Percentiles rank a stretch among this genome's conserved stretches.
These are phyloP conservation scores for Dicyema japonicum DNA, from an alignment of 1,140 invertebrate genomes.

Conservation along the genomic window DNA sequence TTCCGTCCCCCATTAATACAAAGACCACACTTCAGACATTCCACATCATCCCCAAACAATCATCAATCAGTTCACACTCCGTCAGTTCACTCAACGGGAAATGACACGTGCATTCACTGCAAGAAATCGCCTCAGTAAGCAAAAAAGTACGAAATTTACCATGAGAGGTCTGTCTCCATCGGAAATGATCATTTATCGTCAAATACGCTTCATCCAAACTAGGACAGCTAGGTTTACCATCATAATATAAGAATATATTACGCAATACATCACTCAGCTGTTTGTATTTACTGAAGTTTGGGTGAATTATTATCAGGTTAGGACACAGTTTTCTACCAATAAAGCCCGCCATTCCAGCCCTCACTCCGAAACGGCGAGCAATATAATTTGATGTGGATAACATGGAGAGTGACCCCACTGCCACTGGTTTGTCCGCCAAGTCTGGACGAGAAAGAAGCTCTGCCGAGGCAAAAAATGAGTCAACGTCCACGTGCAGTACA, in stretches of 20 bases:
- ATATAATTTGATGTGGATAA: slow-evolving; percentile 33
- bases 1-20: neutral
- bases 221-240: slow-evolving; percentile 24
- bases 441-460: slow-evolving; percentile 29
- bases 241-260: slow-evolving; percentile 25
- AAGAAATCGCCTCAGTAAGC: neutral
- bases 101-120: neutral
- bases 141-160: neutral
- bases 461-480: slow-evolving; percentile 32
- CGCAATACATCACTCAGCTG: slow-evolving; percentile 21
- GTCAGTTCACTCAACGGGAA: slow-evolving; percentile 8
- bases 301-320: slow-evolving; percentile 25
- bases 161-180: slow-evolving; percentile 8
- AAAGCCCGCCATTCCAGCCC: slow-evolving; percentile 37
- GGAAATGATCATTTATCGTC: slow-evolving; percentile 27
- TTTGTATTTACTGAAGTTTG: slow-evolving; percentile 27
- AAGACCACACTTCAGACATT: neutral
- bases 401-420: slow-evolving; percentile 29
- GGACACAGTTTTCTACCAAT: slow-evolving; percentile 32
- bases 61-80: slow-evolving; percentile 7
- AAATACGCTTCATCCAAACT: slow-evolving; percentile 33
- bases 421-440: slow-evolving; percentile 28
- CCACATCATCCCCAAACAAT: neutral
- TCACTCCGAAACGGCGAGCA: slow-evolving; percentile 29
- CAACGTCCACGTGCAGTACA: slow-evolving; percentile 33